phyloP scores from a whole-genome alignment of 2,113 vertebrate species.

The Pygathrix nemaeus region DNA sequence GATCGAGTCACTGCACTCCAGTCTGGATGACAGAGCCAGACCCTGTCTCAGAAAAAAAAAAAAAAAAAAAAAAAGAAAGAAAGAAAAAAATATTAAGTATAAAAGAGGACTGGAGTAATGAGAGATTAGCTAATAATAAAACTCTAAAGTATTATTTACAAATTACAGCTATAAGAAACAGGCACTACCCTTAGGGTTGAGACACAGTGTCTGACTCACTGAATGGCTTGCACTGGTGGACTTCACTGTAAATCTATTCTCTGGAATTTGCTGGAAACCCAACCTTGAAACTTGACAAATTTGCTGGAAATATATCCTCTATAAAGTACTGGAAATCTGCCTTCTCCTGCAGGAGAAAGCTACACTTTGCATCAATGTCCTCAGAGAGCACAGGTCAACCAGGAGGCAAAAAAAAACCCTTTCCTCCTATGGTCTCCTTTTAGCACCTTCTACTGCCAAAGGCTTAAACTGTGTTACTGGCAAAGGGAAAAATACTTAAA shows the following conservation, averaged over 20 bases:
- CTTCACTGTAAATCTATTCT: neutral
- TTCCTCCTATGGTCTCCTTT: neutral
- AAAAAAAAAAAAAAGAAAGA: too few species aligned
- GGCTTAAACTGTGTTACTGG: neutral
- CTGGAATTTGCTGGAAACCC: neutral
- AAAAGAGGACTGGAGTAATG: neutral
- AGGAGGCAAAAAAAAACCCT: neutral
- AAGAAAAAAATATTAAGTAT: neutral
- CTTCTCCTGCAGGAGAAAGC: neutral
- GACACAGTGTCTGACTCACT: neutral
- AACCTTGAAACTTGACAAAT: neutral
- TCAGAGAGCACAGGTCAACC: neutral
- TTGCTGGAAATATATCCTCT: neutral
- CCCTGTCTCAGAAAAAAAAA: too few species aligned
- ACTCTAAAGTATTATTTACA: neutral
- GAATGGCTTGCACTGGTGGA: neutral
- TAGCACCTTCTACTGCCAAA: neutral
- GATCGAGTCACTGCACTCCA: too few species aligned
- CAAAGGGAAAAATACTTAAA: neutral
- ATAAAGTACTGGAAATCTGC: neutral
- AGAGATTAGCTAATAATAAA: neutral
- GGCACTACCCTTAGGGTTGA: neutral
- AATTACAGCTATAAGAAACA: neutral
- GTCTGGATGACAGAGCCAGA: too few species aligned
- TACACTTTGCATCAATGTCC: neutral